phyloP scores from a whole-genome alignment of 2,888 invertebrate species.

The Cataglyphis livida region DNA sequence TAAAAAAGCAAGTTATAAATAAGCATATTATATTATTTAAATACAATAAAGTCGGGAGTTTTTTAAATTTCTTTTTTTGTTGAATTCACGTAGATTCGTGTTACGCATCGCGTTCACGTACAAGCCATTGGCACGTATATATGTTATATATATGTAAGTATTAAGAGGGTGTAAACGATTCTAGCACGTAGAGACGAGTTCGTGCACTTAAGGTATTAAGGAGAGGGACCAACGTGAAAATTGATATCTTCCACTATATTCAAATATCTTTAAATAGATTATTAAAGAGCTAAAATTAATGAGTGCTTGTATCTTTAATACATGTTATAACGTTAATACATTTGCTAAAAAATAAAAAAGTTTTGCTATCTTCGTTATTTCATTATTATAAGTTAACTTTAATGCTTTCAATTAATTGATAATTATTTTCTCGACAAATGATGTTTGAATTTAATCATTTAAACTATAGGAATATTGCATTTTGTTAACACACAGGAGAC shows the following conservation, averaged over 20 bases:
- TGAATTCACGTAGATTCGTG: constrained; percentile 8
- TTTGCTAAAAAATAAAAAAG: background rate
- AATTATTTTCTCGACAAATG: background rate
- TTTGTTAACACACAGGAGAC: background rate
- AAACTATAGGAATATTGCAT: background rate
- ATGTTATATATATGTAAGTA: constrained; percentile 14
- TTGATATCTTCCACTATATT: constrained; percentile 39
- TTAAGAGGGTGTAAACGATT: constrained; percentile 54
- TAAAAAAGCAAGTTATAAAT: background rate
- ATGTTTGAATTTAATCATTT: background rate
- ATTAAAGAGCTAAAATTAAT: background rate
- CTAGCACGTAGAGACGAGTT: constrained; percentile 44
- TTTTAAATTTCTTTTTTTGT: background rate
- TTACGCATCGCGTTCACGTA: constrained; percentile 45
- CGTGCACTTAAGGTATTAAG: constrained; percentile 43
- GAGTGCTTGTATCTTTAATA: background rate
- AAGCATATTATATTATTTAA: constrained; percentile 16
- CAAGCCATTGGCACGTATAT: constrained; percentile 39
- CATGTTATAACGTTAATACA: background rate
- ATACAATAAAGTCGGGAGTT: background rate
- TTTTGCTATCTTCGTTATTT: background rate
- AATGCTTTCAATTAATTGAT: background rate
- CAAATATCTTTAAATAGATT: constrained; percentile 3
- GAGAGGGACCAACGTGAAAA: constrained; percentile 28
- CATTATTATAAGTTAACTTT: background rate